Evolutionary conservation across 2,888 invertebrate species (phyloP).

Genomic region (Ctena decussata): DNA sequence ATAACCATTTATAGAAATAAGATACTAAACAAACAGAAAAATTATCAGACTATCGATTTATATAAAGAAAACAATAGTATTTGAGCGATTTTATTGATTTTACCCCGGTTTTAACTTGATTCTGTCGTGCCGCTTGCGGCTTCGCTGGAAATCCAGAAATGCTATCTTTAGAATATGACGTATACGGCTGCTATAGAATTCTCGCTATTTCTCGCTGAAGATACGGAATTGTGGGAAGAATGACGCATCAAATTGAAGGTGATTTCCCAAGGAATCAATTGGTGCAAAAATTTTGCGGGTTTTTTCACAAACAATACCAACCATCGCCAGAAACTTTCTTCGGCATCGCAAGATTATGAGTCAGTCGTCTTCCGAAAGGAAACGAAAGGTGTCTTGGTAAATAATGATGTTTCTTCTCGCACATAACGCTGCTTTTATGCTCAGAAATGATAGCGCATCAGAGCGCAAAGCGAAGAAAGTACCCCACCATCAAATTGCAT

Average conservation of each 20-base stretch:
- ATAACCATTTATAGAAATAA: background rate
- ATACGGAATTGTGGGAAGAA: background rate
- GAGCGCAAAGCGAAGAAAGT: background rate
- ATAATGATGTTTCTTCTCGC: background rate
- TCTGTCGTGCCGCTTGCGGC: background rate
- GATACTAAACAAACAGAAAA: background rate
- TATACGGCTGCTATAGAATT: background rate
- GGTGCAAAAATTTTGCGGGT: background rate
- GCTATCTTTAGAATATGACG: background rate
- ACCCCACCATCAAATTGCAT: background rate
- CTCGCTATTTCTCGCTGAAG: background rate
- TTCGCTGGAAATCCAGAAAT: background rate
- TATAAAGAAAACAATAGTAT: background rate
- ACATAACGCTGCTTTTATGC: too few relatives aligned
- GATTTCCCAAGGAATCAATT: background rate
- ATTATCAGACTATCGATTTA: background rate
- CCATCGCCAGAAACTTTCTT: background rate
- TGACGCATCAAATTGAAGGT: background rate
- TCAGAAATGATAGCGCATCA: background rate
- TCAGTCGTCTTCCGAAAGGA: background rate
- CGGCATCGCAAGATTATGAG: background rate
- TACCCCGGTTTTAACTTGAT: background rate
- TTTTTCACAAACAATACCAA: background rate
- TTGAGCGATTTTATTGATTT: background rate
- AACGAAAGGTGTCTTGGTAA: background rate